Evolutionary conservation across 2,888 invertebrate species (phyloP).

Genomic region (Epistrophella euchroma): DNA sequence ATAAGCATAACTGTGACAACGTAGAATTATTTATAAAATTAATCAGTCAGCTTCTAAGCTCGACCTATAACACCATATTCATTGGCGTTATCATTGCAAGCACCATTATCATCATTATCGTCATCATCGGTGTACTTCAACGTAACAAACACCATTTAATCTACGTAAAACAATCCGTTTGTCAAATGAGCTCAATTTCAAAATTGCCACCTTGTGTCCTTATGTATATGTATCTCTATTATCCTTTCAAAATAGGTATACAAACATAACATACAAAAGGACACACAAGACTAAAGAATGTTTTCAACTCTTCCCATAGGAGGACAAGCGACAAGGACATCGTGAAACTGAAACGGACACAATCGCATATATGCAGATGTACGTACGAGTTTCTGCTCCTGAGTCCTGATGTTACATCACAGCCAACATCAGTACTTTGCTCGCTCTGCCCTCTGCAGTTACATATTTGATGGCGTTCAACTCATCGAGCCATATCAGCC

Average conservation of each 20-base stretch:
- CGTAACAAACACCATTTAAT: conserved; percentile 69
- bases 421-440: not conserved
- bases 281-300: not conserved
- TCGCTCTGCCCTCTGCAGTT: conserved; percentile 9
- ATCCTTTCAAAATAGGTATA: conserved; percentile 21
- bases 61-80: conserved; percentile 9
- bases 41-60: conserved; percentile 41
- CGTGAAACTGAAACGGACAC: conserved; percentile 27
- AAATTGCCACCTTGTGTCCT: conserved; percentile 56
- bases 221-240: conserved; percentile 33
- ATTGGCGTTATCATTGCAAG: conserved; percentile 7
- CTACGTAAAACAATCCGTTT: conserved; percentile 71
- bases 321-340: conserved; percentile 29
- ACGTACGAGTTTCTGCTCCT: not conserved
- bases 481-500: conserved; percentile 71
- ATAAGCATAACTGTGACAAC: not conserved
- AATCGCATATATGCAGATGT: not conserved
- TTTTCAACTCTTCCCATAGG: conserved; percentile 28
- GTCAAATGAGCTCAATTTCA: conserved; percentile 71
- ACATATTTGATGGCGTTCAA: conserved; percentile 67
- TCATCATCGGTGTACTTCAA: conserved; percentile 53
- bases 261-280: not conserved
- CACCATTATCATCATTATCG: conserved; percentile 47
- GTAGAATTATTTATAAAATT: conserved; percentile 50
- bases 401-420: conserved; percentile 13